These are phyloP conservation scores for Ellobium chinense DNA, from an alignment of 2,888 invertebrate genomes.

Conservation along the genomic window DNA sequence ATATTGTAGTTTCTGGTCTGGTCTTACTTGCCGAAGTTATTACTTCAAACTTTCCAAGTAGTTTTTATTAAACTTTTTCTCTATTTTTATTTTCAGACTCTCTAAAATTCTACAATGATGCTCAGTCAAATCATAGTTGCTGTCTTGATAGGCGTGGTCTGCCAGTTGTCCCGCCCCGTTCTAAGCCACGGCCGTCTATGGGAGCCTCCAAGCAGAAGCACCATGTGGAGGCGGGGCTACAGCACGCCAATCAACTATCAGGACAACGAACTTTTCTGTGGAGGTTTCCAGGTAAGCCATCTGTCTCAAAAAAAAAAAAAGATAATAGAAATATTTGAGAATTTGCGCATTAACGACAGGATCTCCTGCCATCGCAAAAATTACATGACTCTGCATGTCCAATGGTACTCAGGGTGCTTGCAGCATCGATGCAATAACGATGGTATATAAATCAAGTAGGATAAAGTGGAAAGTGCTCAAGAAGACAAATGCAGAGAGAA, in stretches of 20 bases:
- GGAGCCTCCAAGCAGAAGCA: conserved; percentile 47
- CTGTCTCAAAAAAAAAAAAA: neutral
- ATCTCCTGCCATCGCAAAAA: no score
- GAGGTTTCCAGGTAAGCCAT: conserved; percentile 41
- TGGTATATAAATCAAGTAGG: no score
- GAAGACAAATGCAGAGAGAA: no score
- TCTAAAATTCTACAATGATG: neutral
- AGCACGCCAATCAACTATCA: conserved; percentile 43
- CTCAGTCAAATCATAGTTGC: neutral
- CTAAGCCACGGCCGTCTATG: conserved; percentile 40
- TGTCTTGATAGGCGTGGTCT: conserved; percentile 1
- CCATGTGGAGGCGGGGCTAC: conserved; percentile 49
- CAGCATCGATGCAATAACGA: no score
- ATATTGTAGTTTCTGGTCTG: no score
- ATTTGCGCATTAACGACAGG: no score
- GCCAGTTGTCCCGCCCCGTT: neutral
- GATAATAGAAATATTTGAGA: neutral
- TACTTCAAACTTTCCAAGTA: no score
- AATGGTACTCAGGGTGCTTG: no score
- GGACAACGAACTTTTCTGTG: conserved; percentile 50
- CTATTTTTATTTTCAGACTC: neutral
- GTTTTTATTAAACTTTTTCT: no score
- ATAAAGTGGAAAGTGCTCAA: no score
- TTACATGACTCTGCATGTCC: no score
- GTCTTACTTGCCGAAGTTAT: no score